phyloP scores from a whole-genome alignment of 2,113 vertebrate genomes.

The Paramormyrops kingsleyae region DNA sequence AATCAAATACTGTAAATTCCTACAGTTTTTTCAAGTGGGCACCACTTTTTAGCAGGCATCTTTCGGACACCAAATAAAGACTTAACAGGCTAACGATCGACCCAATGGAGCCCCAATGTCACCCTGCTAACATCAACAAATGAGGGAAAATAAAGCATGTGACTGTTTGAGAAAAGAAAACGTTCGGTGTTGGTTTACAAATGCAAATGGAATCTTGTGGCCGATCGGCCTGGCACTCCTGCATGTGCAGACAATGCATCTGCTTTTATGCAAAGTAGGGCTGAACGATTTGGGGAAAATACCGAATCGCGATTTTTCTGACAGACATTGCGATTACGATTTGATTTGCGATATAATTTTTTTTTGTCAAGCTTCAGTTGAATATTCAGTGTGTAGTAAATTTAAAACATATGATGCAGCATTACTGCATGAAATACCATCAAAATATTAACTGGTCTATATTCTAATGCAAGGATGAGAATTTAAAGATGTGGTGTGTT shows the following conservation, averaged over 20 bases:
- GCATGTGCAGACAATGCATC: background rate
- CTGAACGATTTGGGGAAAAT: too few species aligned
- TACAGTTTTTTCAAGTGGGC: background rate
- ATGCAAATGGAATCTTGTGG: background rate
- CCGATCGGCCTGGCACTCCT: background rate
- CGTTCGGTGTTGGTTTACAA: background rate
- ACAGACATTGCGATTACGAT: too few species aligned
- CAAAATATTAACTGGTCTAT: too few species aligned
- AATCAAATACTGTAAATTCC: background rate
- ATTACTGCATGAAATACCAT: too few species aligned
- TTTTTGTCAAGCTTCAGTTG: too few species aligned
- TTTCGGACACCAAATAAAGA: background rate
- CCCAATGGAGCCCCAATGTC: background rate
- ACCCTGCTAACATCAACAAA: background rate
- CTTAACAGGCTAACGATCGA: background rate
- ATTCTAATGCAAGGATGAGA: too few species aligned
- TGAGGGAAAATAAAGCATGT: background rate
- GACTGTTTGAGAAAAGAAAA: background rate
- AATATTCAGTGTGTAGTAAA: too few species aligned
- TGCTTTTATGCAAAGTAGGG: background rate
- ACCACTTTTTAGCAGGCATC: background rate
- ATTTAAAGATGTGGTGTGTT: too few species aligned
- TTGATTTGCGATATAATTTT: too few species aligned
- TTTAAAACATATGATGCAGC: too few species aligned
- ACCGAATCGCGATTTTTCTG: too few species aligned